Conservation (phyloP, 2,113 vertebrate species). For the Sisor rabdophorus region DNA sequence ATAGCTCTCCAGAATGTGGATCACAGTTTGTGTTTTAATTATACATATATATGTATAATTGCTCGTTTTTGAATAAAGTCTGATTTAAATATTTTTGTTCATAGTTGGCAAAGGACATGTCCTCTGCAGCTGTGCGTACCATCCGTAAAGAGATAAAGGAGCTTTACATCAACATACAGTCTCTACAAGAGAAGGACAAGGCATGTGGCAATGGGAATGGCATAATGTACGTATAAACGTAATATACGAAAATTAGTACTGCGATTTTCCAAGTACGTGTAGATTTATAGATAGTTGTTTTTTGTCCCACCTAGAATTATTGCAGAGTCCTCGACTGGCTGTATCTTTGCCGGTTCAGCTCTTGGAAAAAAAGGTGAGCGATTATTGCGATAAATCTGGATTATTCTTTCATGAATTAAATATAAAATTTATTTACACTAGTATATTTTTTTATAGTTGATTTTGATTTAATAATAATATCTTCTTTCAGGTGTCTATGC, state of each 20-base stretch:
- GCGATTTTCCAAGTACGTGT: neutral
- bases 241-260: neutral
- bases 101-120: constrained; percentile 93
- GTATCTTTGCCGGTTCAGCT: constrained; percentile 89
- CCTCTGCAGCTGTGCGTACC: constrained; percentile 81
- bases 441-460: neutral
- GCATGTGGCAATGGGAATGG: constrained; percentile 87
- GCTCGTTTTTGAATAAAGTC: neutral
- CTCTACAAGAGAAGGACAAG: constrained; percentile 83
- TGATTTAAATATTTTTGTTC: neutral
- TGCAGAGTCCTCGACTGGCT: constrained; percentile 92
- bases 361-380: constrained; percentile 91
- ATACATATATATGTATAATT: too few species aligned
- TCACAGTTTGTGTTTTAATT: too few species aligned
- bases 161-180: constrained; percentile 86
- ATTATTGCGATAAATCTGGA: neutral
- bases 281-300: neutral
- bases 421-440: too few species aligned
- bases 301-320: constrained; percentile 67
- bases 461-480: constrained; percentile 11
- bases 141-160: constrained; percentile 92
- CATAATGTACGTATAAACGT: constrained; percentile 80
- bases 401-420: too few species aligned
- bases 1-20: neutral
- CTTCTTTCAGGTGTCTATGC: constrained; percentile 77